Percentiles rank a stretch among this genome's conserved stretches.
These are phyloP conservation scores for Drosophila pegasa DNA, from an alignment of 2,888 invertebrate species.

Conservation along the genomic window DNA sequence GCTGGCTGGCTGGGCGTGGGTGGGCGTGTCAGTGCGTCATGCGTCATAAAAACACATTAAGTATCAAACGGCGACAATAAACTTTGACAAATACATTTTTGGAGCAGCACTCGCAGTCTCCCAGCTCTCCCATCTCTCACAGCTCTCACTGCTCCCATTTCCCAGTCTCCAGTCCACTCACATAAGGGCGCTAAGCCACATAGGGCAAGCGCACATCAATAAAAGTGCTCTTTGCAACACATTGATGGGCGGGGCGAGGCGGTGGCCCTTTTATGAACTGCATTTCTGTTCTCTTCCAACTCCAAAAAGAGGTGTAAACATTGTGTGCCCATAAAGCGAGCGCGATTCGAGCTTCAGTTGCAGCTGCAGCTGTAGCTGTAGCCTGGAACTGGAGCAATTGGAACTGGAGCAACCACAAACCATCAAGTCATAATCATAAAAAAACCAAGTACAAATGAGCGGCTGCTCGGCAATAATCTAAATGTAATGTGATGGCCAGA, in stretches of 20 bases:
- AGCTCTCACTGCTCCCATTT: background rate
- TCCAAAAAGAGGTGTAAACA: constrained; percentile 59
- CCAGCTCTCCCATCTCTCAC: background rate
- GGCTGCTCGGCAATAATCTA: constrained; percentile 54
- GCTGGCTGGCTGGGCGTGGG: constrained; percentile 13
- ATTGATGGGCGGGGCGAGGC: constrained; percentile 10
- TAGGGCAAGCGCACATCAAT: constrained; percentile 30
- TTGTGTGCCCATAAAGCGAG: constrained; percentile 42
- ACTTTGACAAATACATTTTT: constrained; percentile 68
- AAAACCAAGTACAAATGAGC: constrained; percentile 40
- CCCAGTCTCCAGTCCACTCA: background rate
- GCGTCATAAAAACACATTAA: constrained; percentile 75
- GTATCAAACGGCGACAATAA: constrained; percentile 73
- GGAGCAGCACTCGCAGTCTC: constrained; percentile 16
- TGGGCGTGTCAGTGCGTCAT: constrained; percentile 56
- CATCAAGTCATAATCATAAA: constrained; percentile 52
- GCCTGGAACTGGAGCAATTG: constrained; percentile 14
- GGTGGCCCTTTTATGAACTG: constrained; percentile 52
- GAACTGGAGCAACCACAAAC: constrained; percentile 26
- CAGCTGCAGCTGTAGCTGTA: constrained; percentile 9
- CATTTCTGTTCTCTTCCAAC: constrained; percentile 15
- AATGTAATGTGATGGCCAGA: constrained; percentile 61
- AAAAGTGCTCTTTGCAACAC: constrained; percentile 29
- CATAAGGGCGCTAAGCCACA: constrained; percentile 13
- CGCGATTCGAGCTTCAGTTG: constrained; percentile 1